phyloP scores from a whole-genome alignment of 2,113 vertebrate species.

The Vombatus ursinus region DNA sequence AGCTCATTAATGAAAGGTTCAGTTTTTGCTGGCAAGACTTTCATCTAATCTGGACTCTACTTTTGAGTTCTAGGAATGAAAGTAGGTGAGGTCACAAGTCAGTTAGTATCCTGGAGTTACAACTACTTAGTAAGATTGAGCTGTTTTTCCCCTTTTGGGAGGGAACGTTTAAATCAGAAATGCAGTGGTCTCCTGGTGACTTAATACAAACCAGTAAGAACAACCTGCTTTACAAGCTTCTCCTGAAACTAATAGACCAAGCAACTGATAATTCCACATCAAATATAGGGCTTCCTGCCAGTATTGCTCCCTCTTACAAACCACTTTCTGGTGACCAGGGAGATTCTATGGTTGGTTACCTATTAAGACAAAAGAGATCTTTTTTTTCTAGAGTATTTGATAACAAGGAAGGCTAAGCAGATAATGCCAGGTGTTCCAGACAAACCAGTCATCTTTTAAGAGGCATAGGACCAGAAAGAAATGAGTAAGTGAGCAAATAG shows the following conservation, averaged over 20 bases:
- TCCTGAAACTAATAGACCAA: conserved; percentile 46
- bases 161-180: conserved; percentile 19
- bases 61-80: conserved; percentile 25
- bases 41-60: conserved; percentile 43
- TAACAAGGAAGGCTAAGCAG: conserved; percentile 59
- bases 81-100: neutral
- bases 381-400: conserved; percentile 67
- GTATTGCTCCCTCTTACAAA: conserved; percentile 41
- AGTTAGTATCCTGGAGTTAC: neutral
- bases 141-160: conserved; percentile 3
- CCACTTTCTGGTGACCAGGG: conserved; percentile 61
- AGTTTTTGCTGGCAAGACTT: conserved; percentile 56
- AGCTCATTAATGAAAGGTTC: conserved; percentile 39
- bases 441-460: neutral
- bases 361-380: conserved; percentile 59
- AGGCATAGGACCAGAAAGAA: neutral
- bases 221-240: conserved; percentile 56
- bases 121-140: conserved; percentile 29
- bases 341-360: conserved; percentile 22
- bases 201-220: neutral
- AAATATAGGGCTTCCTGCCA: conserved; percentile 69
- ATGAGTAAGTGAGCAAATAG: neutral
- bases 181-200: conserved; percentile 8
- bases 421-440: neutral
- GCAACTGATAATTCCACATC: conserved; percentile 64